phyloP scores from a whole-genome alignment of 2,113 vertebrate genomes.

The Nerophis lumbriciformis region DNA sequence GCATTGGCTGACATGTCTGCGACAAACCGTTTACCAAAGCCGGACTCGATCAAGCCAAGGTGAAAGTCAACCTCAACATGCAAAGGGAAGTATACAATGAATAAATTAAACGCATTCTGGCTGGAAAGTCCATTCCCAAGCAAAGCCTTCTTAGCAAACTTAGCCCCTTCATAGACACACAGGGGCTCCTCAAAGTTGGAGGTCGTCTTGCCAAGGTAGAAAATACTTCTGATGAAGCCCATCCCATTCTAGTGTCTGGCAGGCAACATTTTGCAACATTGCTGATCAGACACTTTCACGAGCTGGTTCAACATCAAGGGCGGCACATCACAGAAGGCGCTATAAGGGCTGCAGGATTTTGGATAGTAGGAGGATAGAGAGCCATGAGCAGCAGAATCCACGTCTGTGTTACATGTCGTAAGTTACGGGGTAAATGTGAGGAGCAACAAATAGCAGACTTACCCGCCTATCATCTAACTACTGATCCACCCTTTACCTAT shows the following conservation, averaged over 20 bases:
- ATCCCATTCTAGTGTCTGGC: background rate
- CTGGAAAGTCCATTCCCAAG: too few relatives aligned
- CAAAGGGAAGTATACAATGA: too few relatives aligned
- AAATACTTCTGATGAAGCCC: background rate
- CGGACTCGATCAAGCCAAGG: too few relatives aligned
- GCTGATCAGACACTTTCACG: background rate
- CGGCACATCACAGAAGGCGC: background rate
- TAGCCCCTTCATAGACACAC: too few relatives aligned
- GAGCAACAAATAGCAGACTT: constrained; percentile 24
- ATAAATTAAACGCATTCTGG: too few relatives aligned
- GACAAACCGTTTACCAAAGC: too few relatives aligned
- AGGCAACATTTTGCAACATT: background rate
- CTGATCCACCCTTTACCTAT: constrained; percentile 19
- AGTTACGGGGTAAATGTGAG: constrained; percentile 7
- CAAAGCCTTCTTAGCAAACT: too few relatives aligned
- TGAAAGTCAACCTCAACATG: too few relatives aligned
- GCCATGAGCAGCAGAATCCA: constrained; percentile 6
- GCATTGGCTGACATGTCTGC: too few relatives aligned
- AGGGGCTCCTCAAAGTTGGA: background rate
- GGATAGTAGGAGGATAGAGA: constrained; percentile 11
- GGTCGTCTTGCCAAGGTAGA: background rate
- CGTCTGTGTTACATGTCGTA: constrained; percentile 5
- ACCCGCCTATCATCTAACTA: background rate
- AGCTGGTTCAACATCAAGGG: background rate
- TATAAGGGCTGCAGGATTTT: background rate